Evolutionary conservation across 37 sponge, comb jelly and placozoan genomes (phyloP), one percentile per base, ranked within the genome.

Genomic region (Hormiphora californensis): DNA sequence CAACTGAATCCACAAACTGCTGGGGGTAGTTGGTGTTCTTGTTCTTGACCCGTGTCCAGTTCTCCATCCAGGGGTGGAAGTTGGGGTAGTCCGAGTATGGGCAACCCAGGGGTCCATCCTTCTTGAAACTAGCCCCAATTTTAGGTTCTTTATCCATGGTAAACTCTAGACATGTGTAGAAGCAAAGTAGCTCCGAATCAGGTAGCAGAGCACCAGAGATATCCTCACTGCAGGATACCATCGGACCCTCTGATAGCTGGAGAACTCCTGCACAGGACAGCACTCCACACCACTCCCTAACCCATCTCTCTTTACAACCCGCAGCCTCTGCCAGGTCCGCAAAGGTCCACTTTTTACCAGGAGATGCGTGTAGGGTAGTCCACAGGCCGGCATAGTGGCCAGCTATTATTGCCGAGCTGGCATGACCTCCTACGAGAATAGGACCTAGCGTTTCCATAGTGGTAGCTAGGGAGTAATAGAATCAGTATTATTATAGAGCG

Each of bases 21-120:
- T 19, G 15, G 0, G 81, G 81, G 44, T 43, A 73, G 35, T 73
- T 73, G 46, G 40, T 43, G 22, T 73, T 73, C 41, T 39, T 17
- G 44, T 73, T 73, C 44, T 46, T 73, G 23, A 43, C 40, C 28
- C 43, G 32, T 11, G 39, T 73, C 81, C 81, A 73, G 25, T 28
- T 46, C 4, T 43, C 81, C 81, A 73, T 73, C 81, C 81, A 73
- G 23, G 40, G 46, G 12, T 73, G 81, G 81, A 73, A 73, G 81
- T 73, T 73, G 28, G 81, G 81, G 25, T 40, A 73, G 0, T 73
- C 44, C 21, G 4, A 23, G 27, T 73, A 73, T 2, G 46, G 46
- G 17, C 35, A 33, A 15, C 81, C 81, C 41, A 73, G 81, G n/a
- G 81, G 81, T 27, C 81, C 81, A 28, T 40, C 81, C 81, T 73